A percentile compares a stretch with the other conserved stretches of the same genome.
Conservation (phyloP, 2,888 invertebrate genomes). For the Noctua pronuba region DNA sequence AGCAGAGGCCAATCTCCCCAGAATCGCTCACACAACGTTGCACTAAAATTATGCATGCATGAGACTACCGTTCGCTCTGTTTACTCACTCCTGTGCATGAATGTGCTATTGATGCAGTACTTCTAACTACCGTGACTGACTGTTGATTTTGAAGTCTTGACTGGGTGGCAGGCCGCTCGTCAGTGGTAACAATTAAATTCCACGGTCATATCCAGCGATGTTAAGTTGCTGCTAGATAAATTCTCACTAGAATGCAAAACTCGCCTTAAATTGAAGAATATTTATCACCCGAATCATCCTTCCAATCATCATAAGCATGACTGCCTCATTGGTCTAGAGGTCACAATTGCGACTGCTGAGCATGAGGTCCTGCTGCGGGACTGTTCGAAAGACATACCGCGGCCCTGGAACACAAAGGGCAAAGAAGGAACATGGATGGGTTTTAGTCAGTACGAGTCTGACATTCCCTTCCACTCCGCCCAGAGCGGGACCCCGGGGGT, state of each 20-base stretch:
- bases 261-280: not conserved
- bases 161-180: not conserved
- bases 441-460: too few relatives aligned
- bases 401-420: too few relatives aligned
- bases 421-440: too few relatives aligned
- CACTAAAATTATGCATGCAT: conserved; percentile 45
- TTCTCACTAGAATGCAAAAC: not conserved
- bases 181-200: not conserved
- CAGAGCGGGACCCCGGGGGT: too few relatives aligned
- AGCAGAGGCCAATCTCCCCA: conserved; percentile 4
- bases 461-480: too few relatives aligned
- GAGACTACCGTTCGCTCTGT: conserved; percentile 24
- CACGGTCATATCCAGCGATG: too few relatives aligned
- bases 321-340: too few relatives aligned
- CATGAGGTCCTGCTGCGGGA: too few relatives aligned
- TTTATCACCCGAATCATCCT: not conserved
- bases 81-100: conserved; percentile 26
- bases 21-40: conserved; percentile 10
- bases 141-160: conserved; percentile 32
- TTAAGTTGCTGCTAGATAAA: not conserved
- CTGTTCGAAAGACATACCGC: too few relatives aligned
- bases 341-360: too few relatives aligned
- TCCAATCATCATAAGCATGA: too few relatives aligned
- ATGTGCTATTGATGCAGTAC: conserved; percentile 20
- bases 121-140: not conserved